These are phyloP conservation scores for Talpa occidentalis DNA, from an alignment of 2,113 vertebrate species.

Conservation along the genomic window DNA sequence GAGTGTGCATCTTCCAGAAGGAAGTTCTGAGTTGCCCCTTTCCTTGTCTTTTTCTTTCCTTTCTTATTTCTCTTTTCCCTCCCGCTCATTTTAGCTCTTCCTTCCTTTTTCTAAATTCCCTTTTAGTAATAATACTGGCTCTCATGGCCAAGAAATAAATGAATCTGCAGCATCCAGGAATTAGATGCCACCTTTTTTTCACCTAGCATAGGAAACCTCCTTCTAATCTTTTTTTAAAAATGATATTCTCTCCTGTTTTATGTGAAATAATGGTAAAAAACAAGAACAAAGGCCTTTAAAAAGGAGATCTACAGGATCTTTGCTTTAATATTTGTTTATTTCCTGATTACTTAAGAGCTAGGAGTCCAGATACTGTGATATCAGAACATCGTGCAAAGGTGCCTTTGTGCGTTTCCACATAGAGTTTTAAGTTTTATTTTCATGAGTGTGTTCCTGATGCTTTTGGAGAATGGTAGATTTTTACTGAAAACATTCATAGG, in stretches of 20 bases:
- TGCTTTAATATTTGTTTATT: conserved; percentile 31
- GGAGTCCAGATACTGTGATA: neutral
- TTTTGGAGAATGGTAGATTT: neutral
- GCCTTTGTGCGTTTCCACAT: neutral
- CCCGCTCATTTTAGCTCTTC: too few relatives aligned
- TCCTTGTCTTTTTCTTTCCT: neutral
- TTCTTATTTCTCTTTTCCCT: neutral
- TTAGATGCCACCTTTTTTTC: neutral
- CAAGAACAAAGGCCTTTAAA: neutral
- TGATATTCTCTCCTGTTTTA: neutral
- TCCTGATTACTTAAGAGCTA: neutral
- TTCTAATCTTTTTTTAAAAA: neutral
- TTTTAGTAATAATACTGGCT: neutral
- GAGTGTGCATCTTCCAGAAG: neutral
- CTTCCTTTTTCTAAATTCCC: neutral
- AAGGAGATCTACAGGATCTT: neutral
- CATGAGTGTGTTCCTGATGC: neutral
- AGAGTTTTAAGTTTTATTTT: conserved; percentile 32
- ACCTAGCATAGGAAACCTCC: neutral
- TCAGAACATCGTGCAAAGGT: neutral
- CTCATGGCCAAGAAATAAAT: neutral
- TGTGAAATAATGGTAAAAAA: neutral
- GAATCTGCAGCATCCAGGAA: neutral
- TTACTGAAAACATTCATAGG: neutral
- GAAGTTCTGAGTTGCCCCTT: neutral